Conservation (phyloP, 2,797 vertebrate genomes). For the Gambelia wislizenii region DNA sequence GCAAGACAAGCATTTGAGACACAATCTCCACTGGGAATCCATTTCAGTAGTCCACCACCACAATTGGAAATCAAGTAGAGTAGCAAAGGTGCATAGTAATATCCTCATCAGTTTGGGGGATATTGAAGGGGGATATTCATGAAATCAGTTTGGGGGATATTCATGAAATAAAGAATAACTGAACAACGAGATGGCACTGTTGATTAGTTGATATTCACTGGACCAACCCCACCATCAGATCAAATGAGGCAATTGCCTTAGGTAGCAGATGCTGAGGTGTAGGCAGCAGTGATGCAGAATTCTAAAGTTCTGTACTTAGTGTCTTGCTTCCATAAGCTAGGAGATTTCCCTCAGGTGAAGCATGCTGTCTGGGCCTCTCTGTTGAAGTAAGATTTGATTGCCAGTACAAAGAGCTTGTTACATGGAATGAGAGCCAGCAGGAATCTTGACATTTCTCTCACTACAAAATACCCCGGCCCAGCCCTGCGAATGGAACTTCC, state of each 20-base stretch:
- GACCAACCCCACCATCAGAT: no score
- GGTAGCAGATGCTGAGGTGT: no score
- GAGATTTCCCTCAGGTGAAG: no score
- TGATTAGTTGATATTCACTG: background rate
- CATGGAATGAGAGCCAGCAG: no score
- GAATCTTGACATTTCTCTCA: background rate
- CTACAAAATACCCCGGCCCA: background rate
- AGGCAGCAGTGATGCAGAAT: no score
- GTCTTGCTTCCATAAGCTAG: no score
- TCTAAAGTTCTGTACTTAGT: no score
- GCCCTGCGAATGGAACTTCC: background rate
- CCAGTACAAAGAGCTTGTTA: no score
- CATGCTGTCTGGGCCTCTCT: no score
- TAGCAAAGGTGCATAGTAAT: background rate
- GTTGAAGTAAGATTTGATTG: no score
- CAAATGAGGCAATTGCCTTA: no score
- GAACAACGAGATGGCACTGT: background rate
- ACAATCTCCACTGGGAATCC: background rate
- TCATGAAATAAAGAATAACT: background rate
- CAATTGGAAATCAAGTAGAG: background rate
- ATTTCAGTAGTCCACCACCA: background rate
- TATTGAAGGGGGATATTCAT: background rate
- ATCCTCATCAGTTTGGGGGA: background rate
- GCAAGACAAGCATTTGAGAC: background rate
- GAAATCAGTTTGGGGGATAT: no score